Evolutionary conservation across 2,113 vertebrate genomes (phyloP), one percentile per base, ranked within the genome.

Genomic region (Plecotus auritus): DNA sequence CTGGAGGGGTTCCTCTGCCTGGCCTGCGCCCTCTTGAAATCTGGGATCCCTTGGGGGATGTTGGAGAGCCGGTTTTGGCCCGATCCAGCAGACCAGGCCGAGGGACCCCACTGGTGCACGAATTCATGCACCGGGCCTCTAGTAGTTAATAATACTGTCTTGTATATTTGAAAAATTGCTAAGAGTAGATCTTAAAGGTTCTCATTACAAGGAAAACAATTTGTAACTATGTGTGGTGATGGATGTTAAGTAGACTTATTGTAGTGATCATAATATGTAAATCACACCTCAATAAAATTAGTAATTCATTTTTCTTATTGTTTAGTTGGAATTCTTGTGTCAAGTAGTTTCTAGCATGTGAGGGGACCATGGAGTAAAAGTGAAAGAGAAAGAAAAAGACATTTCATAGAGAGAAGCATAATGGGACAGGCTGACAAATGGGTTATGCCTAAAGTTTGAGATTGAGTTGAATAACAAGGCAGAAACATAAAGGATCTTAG

Each of bases 231-330:
- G 12, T 77, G 35, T 81, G 28, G 76, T 90, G 20, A 70, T 32
- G 22, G 35, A 81, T 70, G 49, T 70, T 81, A 87, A 73, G 35
- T n/a, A 56, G 47, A 45, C 7, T 69, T 81, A 45, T 45, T 81
- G 30, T 70, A 64, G 49, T 70, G 87, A 90, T 64, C 37, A 64
- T 66, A 66, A 32, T 26, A 70, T 81, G 76, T 70, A 66, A 5
- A 42, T 70, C 40, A 59, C 23, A 90, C 13, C 35, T 56, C 42
- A 77, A 49, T 56, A 90, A 56, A 54, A 70, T 54, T 69, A 90
- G 30, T 67, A 47, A 92, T 70, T 82, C 32, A 9, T 88, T 78
- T 95, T 93, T 94, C 37, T 80, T 90, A 84, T 10, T 73, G 69
- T 61, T n/a, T 47, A 88, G 17, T 45, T 87, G 42, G 42, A 91